Evolutionary conservation across 2,888 invertebrate species (phyloP).

Genomic region (Pollenia griseotomentosa): DNA sequence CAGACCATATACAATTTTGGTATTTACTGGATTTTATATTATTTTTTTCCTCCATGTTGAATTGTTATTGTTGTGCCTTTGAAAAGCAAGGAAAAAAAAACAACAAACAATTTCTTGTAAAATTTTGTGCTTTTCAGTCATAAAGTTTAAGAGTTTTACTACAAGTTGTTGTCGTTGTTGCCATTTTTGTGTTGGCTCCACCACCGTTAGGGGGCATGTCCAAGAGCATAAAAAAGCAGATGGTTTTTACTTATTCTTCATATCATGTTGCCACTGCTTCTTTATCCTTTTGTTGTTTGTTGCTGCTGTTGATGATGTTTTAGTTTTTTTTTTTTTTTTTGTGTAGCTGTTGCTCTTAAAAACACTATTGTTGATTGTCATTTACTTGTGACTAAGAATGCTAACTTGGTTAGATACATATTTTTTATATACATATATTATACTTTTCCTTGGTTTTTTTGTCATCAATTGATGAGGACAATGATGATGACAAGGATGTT

Average conservation of each 20-base stretch:
- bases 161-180: neutral
- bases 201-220: slow-evolving; percentile 66
- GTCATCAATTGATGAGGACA: slow-evolving; percentile 3
- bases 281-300: neutral
- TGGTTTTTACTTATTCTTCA: slow-evolving; percentile 27
- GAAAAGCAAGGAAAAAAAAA: slow-evolving; percentile 15
- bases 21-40: slow-evolving; percentile 27
- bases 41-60: slow-evolving; percentile 16
- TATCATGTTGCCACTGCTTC: slow-evolving; percentile 8
- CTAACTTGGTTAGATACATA: slow-evolving; percentile 22
- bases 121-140: slow-evolving; percentile 44
- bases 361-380: slow-evolving; percentile 48
- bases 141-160: slow-evolving; percentile 38
- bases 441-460: too few relatives aligned
- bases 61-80: slow-evolving; percentile 13
- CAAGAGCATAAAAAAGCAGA: slow-evolving; percentile 40
- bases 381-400: slow-evolving; percentile 45
- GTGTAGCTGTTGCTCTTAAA: slow-evolving; percentile 22
- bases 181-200: slow-evolving; percentile 11
- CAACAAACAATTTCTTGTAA: slow-evolving; percentile 7
- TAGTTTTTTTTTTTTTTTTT: neutral
- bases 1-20: slow-evolving; percentile 56
- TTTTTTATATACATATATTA: neutral
- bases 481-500: neutral
- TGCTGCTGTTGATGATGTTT: neutral